A percentile compares a stretch with the other conserved stretches of the same genome.
phyloP scores from a whole-genome alignment of 2,888 invertebrate species.

The Cryptus viduatorius region DNA sequence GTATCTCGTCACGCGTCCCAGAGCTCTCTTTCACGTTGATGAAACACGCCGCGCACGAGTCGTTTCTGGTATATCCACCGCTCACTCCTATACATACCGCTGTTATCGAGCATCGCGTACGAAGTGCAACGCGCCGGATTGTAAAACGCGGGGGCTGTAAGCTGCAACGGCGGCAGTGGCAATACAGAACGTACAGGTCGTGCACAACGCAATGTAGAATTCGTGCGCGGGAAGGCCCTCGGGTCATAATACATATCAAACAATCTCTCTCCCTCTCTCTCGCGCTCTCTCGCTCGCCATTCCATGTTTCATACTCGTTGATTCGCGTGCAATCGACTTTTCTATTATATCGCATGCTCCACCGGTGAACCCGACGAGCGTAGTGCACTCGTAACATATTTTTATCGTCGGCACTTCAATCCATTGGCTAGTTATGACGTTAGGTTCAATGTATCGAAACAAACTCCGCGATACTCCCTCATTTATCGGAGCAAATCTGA shows the following conservation, averaged over 20 bases:
- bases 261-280: slow-evolving; percentile 20
- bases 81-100: background rate
- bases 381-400: background rate
- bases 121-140: slow-evolving; percentile 4
- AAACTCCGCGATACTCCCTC: background rate
- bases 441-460: background rate
- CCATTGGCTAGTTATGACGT: background rate
- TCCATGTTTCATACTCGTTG: slow-evolving; percentile 42
- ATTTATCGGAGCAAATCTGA: background rate
- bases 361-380: slow-evolving; percentile 9
- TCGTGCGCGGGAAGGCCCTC: slow-evolving; percentile 22
- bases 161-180: background rate
- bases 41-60: slow-evolving; percentile 36
- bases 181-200: background rate
- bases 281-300: slow-evolving; percentile 3
- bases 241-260: slow-evolving; percentile 32
- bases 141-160: slow-evolving; percentile 3
- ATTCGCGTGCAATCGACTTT: slow-evolving; percentile 47
- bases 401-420: slow-evolving; percentile 11
- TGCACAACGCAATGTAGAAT: slow-evolving; percentile 31
- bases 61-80: background rate
- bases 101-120: slow-evolving; percentile 34
- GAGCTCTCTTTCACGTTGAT: slow-evolving; percentile 43
- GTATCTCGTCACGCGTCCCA: slow-evolving; percentile 35
- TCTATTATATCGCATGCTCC: slow-evolving; percentile 30